phyloP scores from a whole-genome alignment of 2,888 invertebrate genomes.

The Abrostola triplasia region DNA sequence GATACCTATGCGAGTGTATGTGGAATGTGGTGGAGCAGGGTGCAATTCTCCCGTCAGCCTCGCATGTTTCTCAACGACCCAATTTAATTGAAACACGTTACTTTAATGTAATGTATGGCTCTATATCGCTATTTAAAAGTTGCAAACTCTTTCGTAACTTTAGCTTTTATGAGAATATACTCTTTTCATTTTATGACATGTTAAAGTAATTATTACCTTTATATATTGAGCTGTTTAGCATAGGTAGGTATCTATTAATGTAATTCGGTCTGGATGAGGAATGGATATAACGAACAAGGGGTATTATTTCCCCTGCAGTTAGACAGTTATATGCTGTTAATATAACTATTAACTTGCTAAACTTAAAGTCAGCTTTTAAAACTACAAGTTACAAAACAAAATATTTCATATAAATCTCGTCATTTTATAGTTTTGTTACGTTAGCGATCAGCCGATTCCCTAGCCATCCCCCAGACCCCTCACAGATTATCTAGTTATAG shows the following conservation, averaged over 20 bases:
- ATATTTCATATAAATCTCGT: too few species aligned
- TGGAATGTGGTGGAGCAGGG: conserved; percentile 28
- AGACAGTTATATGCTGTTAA: too few species aligned
- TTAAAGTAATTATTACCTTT: background rate
- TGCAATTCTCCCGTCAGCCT: conserved; percentile 13
- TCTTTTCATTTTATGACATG: background rate
- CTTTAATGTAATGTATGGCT: background rate
- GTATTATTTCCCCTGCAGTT: too few species aligned
- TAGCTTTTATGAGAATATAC: background rate
- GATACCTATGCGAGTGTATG: conserved; percentile 4
- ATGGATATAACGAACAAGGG: too few species aligned
- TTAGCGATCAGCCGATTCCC: too few species aligned
- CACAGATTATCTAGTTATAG: conserved; percentile 10
- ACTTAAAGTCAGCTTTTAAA: too few species aligned
- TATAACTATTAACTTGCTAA: too few species aligned
- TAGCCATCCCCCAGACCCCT: background rate
- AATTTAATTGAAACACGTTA: conserved; percentile 11
- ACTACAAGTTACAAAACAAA: too few species aligned
- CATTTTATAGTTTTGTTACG: too few species aligned
- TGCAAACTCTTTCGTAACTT: background rate
- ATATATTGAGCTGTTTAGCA: too few species aligned
- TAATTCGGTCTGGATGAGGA: too few species aligned
- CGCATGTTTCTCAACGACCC: conserved; percentile 12
- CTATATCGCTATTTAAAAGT: background rate
- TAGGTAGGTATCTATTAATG: too few species aligned